These are phyloP conservation scores for Pasiphila rectangulata DNA, from an alignment of 2,888 invertebrate genomes.

Conservation along the genomic window DNA sequence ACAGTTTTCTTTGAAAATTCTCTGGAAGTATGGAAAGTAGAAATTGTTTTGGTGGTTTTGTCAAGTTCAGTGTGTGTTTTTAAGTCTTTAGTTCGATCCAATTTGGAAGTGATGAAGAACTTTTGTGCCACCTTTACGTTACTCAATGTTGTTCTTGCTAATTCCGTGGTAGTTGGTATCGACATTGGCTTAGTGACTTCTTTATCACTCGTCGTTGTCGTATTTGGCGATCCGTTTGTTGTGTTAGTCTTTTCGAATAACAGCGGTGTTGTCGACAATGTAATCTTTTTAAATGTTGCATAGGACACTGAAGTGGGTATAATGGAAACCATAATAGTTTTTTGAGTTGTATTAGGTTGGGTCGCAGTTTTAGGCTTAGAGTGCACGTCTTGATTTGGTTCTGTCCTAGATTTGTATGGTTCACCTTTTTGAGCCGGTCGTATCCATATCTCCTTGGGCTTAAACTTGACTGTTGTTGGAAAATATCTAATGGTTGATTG, in stretches of 20 bases:
- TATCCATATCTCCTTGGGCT: constrained; percentile 78
- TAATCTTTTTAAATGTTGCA: constrained; percentile 68
- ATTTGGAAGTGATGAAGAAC: constrained; percentile 13
- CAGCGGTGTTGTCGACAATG: constrained; percentile 60
- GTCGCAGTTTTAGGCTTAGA: constrained; percentile 49
- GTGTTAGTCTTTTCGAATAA: constrained; percentile 44
- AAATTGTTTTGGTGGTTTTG: constrained; percentile 32
- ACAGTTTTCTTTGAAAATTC: constrained; percentile 30
- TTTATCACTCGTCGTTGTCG: constrained; percentile 43
- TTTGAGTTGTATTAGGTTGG: constrained; percentile 60
- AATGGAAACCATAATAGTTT: constrained; percentile 73
- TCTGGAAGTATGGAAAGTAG: constrained; percentile 30
- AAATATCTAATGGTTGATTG: constrained; percentile 52
- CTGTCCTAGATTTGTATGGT: constrained; percentile 49
- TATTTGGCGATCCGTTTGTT: constrained; percentile 40
- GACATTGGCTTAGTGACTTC: constrained; percentile 57
- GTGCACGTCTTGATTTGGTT: constrained; percentile 52
- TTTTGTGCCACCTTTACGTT: constrained; percentile 15
- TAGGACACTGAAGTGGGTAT: constrained; percentile 75
- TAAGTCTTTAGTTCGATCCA: constrained; percentile 22
- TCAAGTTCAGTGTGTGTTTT: constrained; percentile 35
- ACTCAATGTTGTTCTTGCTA: constrained; percentile 38
- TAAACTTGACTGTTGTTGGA: constrained; percentile 61
- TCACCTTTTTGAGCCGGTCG: constrained; percentile 76
- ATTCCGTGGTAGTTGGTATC: constrained; percentile 38